These are phyloP conservation scores for Ptychochromis oligacanthus DNA, from an alignment of 2,113 vertebrate species.

Conservation along the genomic window DNA sequence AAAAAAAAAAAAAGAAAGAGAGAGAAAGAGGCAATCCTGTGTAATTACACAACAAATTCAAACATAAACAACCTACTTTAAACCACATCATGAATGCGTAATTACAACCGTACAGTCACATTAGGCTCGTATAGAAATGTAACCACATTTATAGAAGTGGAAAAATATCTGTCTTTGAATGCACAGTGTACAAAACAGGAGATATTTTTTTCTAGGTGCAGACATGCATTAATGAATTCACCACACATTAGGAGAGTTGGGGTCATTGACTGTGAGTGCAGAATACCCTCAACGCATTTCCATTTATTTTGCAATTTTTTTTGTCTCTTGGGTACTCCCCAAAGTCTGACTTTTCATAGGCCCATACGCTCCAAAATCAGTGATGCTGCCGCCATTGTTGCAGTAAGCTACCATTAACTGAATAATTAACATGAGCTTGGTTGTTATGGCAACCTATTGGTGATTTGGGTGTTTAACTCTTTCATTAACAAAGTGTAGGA, in stretches of 20 bases:
- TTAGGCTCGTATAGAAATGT: no score
- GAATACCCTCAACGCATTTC: no score
- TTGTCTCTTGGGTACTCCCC: background rate
- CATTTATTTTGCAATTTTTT: background rate
- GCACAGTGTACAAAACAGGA: no score
- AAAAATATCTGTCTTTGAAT: no score
- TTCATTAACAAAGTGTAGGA: background rate
- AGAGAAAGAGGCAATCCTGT: background rate
- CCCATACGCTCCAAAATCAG: background rate
- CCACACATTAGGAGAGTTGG: no score
- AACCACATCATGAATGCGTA: background rate
- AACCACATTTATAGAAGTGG: no score
- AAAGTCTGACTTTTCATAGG: background rate
- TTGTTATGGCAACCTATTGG: background rate
- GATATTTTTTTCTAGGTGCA: no score
- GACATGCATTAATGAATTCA: no score
- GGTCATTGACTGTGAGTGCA: no score
- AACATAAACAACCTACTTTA: background rate
- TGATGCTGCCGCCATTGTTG: background rate
- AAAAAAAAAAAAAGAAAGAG: accelerated
- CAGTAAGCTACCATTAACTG: accelerated
- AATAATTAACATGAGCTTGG: background rate
- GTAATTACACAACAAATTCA: background rate
- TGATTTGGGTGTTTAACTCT: background rate
- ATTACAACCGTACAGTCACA: background rate